phyloP scores from a whole-genome alignment of 2,888 invertebrate genomes.

The Caenorhabditis panamensis region DNA sequence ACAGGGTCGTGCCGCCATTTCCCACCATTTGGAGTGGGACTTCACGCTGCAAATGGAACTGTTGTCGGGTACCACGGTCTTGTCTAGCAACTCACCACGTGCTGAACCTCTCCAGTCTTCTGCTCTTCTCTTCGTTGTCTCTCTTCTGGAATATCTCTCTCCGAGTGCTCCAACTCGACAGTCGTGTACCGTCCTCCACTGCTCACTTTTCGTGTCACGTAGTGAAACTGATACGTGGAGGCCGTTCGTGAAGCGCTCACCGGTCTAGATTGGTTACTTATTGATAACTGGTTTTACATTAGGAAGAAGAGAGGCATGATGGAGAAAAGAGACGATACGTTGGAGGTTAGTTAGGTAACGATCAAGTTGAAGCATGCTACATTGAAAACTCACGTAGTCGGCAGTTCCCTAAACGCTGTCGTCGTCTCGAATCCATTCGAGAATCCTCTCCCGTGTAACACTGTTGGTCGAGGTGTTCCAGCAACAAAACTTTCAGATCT shows the following conservation, averaged over 20 bases:
- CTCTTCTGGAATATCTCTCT: conserved; percentile 13
- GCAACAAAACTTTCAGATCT: conserved; percentile 4
- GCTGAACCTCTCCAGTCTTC: too few relatives aligned
- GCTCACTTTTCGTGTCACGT: conserved; percentile 57
- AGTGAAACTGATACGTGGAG: conserved; percentile 59
- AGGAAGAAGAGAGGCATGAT: background rate
- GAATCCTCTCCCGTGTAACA: conserved; percentile 3
- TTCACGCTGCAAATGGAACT: conserved; percentile 20
- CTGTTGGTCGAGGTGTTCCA: background rate
- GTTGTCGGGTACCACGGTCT: background rate
- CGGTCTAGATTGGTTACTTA: conserved; percentile 25
- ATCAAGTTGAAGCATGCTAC: too few relatives aligned
- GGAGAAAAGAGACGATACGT: background rate
- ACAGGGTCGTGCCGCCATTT: conserved; percentile 15
- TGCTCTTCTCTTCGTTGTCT: too few relatives aligned
- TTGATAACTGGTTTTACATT: too few relatives aligned
- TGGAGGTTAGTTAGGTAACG: background rate
- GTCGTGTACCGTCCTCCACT: conserved; percentile 49
- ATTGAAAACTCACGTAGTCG: conserved; percentile 35
- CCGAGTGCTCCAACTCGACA: conserved; percentile 46
- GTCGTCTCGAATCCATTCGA: conserved; percentile 43
- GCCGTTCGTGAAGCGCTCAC: conserved; percentile 49
- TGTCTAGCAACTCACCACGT: conserved; percentile 8
- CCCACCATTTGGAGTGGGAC: conserved; percentile 43
- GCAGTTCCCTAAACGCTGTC: conserved; percentile 27